Evolutionary conservation across 1,140 invertebrate genomes (phyloP), one percentile per base, ranked within the genome.

Genomic region (Sweltsa coloradensis): DNA sequence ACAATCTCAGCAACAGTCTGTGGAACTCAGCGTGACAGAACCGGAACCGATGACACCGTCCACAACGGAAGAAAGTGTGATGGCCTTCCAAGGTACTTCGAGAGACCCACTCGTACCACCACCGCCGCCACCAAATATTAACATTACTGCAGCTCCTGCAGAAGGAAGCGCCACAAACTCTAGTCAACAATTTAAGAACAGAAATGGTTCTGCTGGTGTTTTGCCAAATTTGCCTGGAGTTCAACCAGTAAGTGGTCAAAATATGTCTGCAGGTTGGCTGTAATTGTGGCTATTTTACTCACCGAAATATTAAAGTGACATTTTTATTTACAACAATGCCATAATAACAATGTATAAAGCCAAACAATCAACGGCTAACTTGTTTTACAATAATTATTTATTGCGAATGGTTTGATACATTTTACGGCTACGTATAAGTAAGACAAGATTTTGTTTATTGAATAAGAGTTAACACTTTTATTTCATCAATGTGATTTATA

Each of bases 181-280:
- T 60, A 27, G 51, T 58, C 46, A n/a, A n/a, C n/a, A n/a, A n/a
- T n/a, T n/a, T 21, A 24, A 64, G 40, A 67, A 68, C 45, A 61
- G 63, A 45, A 71, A 71, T 54, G 68, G 68, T 23, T 66, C 67
- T 26, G 64, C 68, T 37, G 64, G 61, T 34, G 61, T 66, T 45
- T 53, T 75, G 37, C 72, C 74, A 25, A 70, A 72, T 48, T 59
- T 79, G 34, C 69, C 75, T 6, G 75, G 75, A 5, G 73, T 79
- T 52, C 76, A 79, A 53, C 75, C 76, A 24, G 66, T 79, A 41
- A 72, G 73, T 49, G 76, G 75, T 31, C 74, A 76, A 56, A 75
- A 74, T 54, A 66, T 71, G 34, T 71, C 74, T 34, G 66, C 72
- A 4, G 76, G 75, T 45, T 79, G 77, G 77, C 71, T 79, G 51